Base-by-base conservation (phyloP, 2,113 vertebrate genomes). In the Glareola pratincola region DNA sequence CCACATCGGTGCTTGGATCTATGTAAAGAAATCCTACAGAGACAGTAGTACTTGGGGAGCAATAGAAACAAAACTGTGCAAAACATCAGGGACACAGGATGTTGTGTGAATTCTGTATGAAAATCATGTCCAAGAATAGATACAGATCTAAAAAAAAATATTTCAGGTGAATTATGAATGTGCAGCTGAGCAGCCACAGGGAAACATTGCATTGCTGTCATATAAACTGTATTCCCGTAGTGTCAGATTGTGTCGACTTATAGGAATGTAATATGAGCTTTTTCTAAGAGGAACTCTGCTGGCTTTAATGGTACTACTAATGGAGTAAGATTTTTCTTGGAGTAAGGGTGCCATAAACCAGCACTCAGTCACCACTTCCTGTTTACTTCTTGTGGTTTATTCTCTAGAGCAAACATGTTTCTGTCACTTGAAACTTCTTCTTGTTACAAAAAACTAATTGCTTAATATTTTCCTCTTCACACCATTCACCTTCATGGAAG, bases 111-210 rank as follows among this genome's bases (percentile, higher is more conserved):
- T 85, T 92, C 56, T 60, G 32, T 76, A 54, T 34, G 48, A 89
- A 93, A 96, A 76, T 95, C 26, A 62, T 45, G 57, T 36, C 86
- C 66, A 88, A 92, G 62, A 94, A 97, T 73, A 96, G 78, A 80
- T 17, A 76, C 60, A 69, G 72, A 89, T 62, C 34, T 53, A 9
- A 66, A 23, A 53, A 91, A 66, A 17, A 34, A 14, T 72, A 78
- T 85, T 94, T 96, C 73, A 75, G 60, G 93, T 94, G 84, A 63
- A 47, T 96, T 95, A 94, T 89, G 92, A 94, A 91, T 87, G 95
- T 91, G 86, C 57, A 89, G 71, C 92, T 90, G 62, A 89, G 84
- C 91, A 82, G 68, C 22, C n/a, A 85, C 5, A 2, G 80, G 45
- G 57, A 92, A 96, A 69, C 34, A 24, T 85, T 95, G 64, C 69